Percentiles rank a stretch among this genome's conserved stretches.
These are phyloP conservation scores for Hypselothyrea guttata DNA, from an alignment of 2,888 invertebrate genomes.

Conservation along the genomic window DNA sequence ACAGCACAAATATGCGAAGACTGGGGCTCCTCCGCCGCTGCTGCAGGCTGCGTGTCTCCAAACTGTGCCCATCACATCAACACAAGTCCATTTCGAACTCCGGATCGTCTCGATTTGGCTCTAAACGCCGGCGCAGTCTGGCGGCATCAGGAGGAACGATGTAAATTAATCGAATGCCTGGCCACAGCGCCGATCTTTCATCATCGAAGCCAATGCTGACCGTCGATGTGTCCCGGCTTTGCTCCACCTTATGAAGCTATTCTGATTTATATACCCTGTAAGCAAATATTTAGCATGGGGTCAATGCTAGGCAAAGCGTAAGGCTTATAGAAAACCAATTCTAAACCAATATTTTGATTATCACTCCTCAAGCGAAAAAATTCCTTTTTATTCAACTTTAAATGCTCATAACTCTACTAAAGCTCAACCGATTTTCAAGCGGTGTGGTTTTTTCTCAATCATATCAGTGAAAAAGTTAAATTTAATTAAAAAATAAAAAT, in stretches of 20 bases:
- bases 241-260: conserved; percentile 50
- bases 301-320: too few species aligned
- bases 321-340: too few species aligned
- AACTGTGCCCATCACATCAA: conserved; percentile 20
- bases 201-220: conserved; percentile 44
- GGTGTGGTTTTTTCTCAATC: too few species aligned
- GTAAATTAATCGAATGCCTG: conserved; percentile 77
- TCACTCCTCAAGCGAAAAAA: too few species aligned
- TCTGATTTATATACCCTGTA: conserved; percentile 38
- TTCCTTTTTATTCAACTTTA: too few species aligned
- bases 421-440: too few species aligned
- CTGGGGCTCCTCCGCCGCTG: conserved; percentile 15
- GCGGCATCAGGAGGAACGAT: conserved; percentile 54
- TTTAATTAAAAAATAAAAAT: too few species aligned
- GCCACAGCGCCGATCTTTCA: conserved; percentile 70
- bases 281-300: neutral
- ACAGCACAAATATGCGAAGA: conserved; percentile 59
- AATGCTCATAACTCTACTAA: too few species aligned
- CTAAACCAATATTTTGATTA: too few species aligned
- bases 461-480: too few species aligned
- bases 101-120: neutral
- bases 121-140: conserved; percentile 79
- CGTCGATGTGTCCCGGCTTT: conserved; percentile 21
- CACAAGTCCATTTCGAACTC: conserved; percentile 3
- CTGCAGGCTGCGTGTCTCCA: too few species aligned